Percentiles rank a stretch among this genome's conserved stretches.
phyloP scores from a whole-genome alignment of 2,113 vertebrate species.

The Chaetorhynchus papuensis region DNA sequence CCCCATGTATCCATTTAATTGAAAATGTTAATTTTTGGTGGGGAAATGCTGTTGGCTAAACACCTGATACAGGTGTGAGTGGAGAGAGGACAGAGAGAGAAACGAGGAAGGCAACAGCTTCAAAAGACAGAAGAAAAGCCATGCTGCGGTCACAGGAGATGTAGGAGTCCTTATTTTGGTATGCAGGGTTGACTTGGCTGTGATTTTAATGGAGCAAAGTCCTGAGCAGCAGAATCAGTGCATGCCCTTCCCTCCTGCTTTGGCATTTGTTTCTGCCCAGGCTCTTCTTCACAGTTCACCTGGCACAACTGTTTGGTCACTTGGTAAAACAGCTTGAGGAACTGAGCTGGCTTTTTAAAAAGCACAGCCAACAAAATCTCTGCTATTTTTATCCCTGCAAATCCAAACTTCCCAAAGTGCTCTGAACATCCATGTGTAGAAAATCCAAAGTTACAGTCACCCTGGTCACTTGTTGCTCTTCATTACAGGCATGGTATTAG shows the following conservation, averaged over 20 bases:
- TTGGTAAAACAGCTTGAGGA: neutral
- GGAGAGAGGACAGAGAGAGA: neutral
- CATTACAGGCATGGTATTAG: neutral
- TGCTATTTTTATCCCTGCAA: neutral
- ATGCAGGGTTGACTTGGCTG: neutral
- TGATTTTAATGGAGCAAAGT: neutral
- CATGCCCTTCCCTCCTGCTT: slow-evolving; percentile 20
- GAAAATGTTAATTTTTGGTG: neutral
- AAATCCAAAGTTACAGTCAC: neutral
- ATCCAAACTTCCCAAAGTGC: neutral
- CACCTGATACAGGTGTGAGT: neutral
- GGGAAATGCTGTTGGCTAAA: neutral
- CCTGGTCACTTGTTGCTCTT: neutral
- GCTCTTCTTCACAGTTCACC: slow-evolving; percentile 19
- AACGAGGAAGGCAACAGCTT: neutral
- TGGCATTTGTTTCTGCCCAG: slow-evolving; percentile 22
- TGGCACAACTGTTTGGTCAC: slow-evolving; percentile 15
- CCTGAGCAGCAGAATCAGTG: slow-evolving; percentile 36
- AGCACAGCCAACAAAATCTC: neutral
- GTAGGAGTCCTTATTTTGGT: neutral
- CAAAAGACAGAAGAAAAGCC: neutral
- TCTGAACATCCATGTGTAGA: neutral
- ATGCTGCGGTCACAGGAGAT: neutral
- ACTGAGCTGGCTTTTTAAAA: neutral
- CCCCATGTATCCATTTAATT: too few species aligned